Conservation (phyloP, 2,113 vertebrate genomes). For the Xenopus laevis region DNA sequence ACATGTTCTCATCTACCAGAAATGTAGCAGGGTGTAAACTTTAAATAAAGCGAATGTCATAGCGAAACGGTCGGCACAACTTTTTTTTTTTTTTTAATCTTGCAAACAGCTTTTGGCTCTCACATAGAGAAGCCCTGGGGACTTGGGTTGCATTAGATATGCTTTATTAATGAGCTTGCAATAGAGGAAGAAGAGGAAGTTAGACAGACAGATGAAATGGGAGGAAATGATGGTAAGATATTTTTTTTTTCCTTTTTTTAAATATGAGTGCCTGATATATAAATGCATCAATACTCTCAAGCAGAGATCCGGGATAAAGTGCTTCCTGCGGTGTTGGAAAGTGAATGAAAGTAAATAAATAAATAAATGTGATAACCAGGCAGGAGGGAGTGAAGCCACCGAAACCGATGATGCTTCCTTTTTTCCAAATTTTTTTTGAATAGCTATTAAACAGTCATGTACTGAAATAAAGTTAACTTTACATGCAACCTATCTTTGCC, state of each 20-base stretch:
- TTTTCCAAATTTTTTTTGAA: background rate
- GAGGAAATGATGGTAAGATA: constrained; percentile 38
- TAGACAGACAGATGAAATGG: constrained; percentile 32
- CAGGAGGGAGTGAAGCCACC: background rate
- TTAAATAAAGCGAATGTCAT: background rate
- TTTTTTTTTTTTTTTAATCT: constrained; percentile 2
- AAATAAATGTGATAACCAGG: background rate
- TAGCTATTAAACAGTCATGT: too few relatives aligned
- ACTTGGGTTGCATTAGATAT: constrained; percentile 36
- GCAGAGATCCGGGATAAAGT: constrained; percentile 37
- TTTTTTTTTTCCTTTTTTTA: constrained; percentile 16
- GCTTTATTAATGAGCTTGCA: constrained; percentile 10
- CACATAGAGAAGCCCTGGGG: constrained; percentile 15
- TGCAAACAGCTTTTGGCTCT: constrained; percentile 24
- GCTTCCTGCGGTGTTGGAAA: constrained; percentile 34
- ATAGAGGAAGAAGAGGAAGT: constrained; percentile 32
- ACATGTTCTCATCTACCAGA: constrained; percentile 16
- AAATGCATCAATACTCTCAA: constrained; percentile 40
- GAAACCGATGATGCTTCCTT: background rate
- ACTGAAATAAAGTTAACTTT: too few relatives aligned
- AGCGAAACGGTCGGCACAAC: background rate
- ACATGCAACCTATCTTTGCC: too few relatives aligned
- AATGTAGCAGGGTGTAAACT: constrained; percentile 4
- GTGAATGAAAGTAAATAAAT: constrained; percentile 13
- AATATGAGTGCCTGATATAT: constrained; percentile 39